Conservation (phyloP, 2,113 vertebrate genomes). For the Psittacara wagleri region DNA sequence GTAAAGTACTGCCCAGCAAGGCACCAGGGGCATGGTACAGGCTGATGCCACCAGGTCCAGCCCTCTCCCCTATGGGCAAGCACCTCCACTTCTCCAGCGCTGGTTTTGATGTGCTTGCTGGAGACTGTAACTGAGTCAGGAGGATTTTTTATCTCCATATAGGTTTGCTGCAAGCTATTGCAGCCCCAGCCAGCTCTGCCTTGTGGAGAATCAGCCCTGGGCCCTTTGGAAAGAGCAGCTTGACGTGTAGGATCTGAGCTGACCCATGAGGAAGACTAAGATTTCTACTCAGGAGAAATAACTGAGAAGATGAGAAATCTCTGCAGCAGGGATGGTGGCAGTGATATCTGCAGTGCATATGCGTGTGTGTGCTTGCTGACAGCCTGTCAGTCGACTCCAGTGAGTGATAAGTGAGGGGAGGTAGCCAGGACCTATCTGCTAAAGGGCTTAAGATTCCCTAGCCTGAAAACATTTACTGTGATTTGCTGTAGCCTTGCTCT, state of each 20-base stretch:
- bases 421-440: background rate
- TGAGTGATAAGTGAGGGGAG: background rate
- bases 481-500: background rate
- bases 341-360: background rate
- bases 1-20: background rate
- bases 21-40: fast-evolving
- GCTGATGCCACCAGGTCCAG: background rate
- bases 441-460: background rate
- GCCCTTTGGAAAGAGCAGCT: background rate
- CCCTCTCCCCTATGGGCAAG: background rate
- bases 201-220: background rate
- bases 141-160: fast-evolving
- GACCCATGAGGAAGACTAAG: background rate
- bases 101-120: background rate
- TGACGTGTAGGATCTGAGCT: background rate
- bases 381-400: background rate
- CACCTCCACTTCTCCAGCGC: background rate
- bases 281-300: background rate
- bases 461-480: background rate
- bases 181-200: background rate
- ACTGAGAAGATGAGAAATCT: background rate
- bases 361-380: fast-evolving
- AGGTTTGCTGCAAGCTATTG: background rate
- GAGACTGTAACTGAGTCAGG: background rate
- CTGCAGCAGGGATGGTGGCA: background rate